Evolutionary conservation across 2,113 vertebrate genomes (phyloP).

Genomic region (Anarhynchus alexandrinus): DNA sequence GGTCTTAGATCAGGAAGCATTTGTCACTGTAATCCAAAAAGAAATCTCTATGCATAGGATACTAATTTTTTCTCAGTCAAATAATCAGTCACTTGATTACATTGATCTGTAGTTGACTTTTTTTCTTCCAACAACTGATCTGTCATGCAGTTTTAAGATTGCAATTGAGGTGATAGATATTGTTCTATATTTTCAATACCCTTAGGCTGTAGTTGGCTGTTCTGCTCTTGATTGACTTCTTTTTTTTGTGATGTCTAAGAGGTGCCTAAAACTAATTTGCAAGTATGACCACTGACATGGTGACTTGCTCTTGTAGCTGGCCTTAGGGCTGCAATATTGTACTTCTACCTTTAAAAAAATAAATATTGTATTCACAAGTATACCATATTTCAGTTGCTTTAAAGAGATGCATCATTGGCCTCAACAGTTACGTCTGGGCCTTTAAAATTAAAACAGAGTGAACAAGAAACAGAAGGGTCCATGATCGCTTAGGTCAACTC

Average conservation of each 20-base stretch:
- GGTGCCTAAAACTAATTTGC: background rate
- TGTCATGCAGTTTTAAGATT: background rate
- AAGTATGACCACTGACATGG: background rate
- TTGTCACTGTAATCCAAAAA: slow-evolving; percentile 25
- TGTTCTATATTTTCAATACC: background rate
- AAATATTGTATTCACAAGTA: background rate
- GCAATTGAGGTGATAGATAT: background rate
- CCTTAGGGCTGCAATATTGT: background rate
- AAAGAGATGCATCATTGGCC: background rate
- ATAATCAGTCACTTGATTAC: slow-evolving; percentile 15
- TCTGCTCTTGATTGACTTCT: background rate
- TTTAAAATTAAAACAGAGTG: background rate
- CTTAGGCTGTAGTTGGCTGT: background rate
- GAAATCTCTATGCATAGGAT: background rate
- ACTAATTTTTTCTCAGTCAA: slow-evolving; percentile 10
- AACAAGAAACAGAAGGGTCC: background rate
- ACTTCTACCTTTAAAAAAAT: background rate
- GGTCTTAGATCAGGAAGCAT: background rate
- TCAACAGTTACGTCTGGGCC: background rate
- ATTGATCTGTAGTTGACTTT: background rate
- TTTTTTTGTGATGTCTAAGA: background rate
- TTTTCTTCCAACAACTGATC: background rate
- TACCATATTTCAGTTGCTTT: background rate
- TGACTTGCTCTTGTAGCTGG: background rate
- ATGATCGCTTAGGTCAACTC: background rate